These are phyloP conservation scores for Chloromyia formosa DNA, from an alignment of 2,888 invertebrate species.

Conservation along the genomic window DNA sequence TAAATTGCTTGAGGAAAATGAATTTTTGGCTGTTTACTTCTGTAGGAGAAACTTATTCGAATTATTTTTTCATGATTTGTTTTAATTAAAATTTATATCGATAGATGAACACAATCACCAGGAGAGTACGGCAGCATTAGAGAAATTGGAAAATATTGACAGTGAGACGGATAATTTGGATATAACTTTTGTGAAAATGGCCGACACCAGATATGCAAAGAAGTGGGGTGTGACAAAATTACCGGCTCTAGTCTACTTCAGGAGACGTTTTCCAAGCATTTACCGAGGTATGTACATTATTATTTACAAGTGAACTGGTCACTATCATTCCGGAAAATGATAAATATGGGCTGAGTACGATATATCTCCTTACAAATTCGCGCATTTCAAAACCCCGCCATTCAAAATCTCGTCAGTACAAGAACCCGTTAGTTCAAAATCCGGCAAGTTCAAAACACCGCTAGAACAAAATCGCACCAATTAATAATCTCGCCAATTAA, in stretches of 20 bases:
- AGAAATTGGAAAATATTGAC: conserved; percentile 91
- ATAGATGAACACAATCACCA: conserved; percentile 81
- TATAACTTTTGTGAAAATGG: conserved; percentile 94
- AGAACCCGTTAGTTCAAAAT: no score
- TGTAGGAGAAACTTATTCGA: conserved; percentile 71
- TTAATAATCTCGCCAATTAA: no score
- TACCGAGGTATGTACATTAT: conserved; percentile 76
- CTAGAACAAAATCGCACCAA: no score
- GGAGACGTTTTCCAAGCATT: conserved; percentile 91
- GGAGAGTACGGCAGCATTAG: conserved; percentile 83
- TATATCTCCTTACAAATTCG: no score
- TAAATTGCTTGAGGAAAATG: conserved; percentile 92
- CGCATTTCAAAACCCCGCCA: no score
- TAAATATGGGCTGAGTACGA: no score
- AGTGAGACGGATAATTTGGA: conserved; percentile 94
- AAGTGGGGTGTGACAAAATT: conserved; percentile 94
- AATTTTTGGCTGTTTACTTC: conserved; percentile 94
- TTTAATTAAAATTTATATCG: not conserved
- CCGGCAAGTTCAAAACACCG: no score
- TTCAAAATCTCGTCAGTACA: no score
- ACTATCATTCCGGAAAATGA: no score
- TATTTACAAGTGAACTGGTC: not conserved
- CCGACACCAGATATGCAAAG: conserved; percentile 87
- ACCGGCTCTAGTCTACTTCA: conserved; percentile 90
- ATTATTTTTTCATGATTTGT: not conserved